Conservation (phyloP, 2,797 vertebrate genomes). For the Crax fasciolata region DNA sequence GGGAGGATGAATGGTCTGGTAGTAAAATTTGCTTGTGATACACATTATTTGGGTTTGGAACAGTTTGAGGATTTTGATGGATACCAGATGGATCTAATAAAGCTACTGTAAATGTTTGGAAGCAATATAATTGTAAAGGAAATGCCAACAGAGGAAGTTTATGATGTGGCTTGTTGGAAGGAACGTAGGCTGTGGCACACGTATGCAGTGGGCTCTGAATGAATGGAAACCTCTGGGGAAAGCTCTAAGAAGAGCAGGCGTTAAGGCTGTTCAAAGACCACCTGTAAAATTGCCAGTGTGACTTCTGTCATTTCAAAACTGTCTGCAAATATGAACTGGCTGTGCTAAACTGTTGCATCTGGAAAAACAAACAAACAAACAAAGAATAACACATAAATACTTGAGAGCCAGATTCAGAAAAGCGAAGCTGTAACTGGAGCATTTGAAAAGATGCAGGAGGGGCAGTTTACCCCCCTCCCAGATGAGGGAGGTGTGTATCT, state of each 20-base stretch:
- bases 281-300: neutral
- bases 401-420: neutral
- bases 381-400: neutral
- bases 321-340: neutral
- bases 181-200: fast-evolving
- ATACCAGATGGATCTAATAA: conserved; percentile 62
- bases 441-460: neutral
- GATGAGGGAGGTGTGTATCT: neutral
- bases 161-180: neutral
- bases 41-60: conserved; percentile 53
- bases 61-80: conserved; percentile 18
- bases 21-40: conserved; percentile 26
- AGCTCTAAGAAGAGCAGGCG: neutral
- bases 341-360: neutral
- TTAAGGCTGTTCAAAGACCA: neutral
- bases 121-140: conserved; percentile 25
- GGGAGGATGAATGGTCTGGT: neutral
- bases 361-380: neutral
- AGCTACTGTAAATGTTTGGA: conserved; percentile 45
- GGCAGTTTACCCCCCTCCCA: neutral
- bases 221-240: neutral
- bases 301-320: neutral
- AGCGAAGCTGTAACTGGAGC: neutral
- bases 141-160: conserved; percentile 2
- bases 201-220: neutral